Percentiles rank a stretch among this genome's conserved stretches.
Conservation (phyloP, 2,888 invertebrate genomes). For the Tetheella fluctuosa region DNA sequence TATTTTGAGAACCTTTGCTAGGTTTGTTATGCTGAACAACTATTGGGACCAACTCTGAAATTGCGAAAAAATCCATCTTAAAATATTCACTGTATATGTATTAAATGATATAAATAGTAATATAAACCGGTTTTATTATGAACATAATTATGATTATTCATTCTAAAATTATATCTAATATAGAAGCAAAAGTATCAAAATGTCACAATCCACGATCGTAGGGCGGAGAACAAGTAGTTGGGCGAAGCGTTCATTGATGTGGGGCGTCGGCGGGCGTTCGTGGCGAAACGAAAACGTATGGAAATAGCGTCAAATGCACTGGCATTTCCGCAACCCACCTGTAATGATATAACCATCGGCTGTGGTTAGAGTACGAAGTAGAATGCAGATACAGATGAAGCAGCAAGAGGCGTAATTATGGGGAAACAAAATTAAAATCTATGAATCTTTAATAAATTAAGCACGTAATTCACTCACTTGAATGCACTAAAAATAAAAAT, state of each 20-base stretch:
- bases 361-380: constrained; percentile 23
- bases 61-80: no score
- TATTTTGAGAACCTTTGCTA: no score
- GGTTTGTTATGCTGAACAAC: no score
- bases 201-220: constrained; percentile 34
- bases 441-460: not conserved
- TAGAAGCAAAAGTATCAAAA: constrained; percentile 48
- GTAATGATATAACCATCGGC: constrained; percentile 21
- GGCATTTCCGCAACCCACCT: constrained; percentile 54
- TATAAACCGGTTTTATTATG: no score
- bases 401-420: not conserved
- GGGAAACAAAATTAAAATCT: not conserved
- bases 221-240: constrained; percentile 64
- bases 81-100: no score
- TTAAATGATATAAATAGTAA: no score
- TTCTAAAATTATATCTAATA: not conserved
- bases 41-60: no score
- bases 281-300: constrained; percentile 60
- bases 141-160: not conserved
- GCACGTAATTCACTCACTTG: no score
- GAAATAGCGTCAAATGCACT: constrained; percentile 61
- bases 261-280: constrained; percentile 65
- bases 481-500: no score
- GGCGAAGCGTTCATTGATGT: constrained; percentile 72
- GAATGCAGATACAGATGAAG: constrained; percentile 30